phyloP scores from a whole-genome alignment of 1,140 invertebrate species.

The Zaprionus taronus region DNA sequence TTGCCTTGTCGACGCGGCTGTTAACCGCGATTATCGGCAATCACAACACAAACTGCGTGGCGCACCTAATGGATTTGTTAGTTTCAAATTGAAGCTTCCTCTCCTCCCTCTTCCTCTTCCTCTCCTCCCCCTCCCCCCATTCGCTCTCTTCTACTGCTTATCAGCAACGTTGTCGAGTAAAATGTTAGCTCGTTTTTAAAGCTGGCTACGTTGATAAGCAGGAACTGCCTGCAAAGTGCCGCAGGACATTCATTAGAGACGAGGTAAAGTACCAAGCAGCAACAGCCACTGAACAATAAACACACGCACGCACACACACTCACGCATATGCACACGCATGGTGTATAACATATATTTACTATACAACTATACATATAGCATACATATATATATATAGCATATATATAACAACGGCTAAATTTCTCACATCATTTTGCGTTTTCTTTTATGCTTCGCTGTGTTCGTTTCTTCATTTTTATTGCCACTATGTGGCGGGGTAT shows the following conservation, averaged over 20 bases:
- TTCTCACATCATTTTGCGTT: conserved; percentile 64
- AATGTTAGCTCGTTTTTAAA: conserved; percentile 12
- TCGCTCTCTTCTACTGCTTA: neutral
- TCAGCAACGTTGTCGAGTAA: conserved; percentile 12
- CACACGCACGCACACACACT: conserved; percentile 3
- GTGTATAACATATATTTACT: conserved; percentile 1
- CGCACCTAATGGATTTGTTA: conserved; percentile 36
- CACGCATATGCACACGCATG: neutral
- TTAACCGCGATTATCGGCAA: conserved; percentile 40
- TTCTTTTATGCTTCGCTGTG: conserved; percentile 40
- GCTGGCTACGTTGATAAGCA: conserved; percentile 33
- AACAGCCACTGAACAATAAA: conserved; percentile 16
- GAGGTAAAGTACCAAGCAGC: neutral
- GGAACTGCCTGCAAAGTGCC: conserved; percentile 27
- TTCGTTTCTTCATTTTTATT: conserved; percentile 16
- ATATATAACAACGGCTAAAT: conserved; percentile 33
- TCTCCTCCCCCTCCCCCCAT: neutral
- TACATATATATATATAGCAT: neutral
- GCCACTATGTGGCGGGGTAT: conserved; percentile 5
- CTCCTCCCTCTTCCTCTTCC: neutral
- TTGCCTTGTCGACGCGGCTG: conserved; percentile 2
- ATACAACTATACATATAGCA: conserved; percentile 12
- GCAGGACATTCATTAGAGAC: conserved; percentile 41
- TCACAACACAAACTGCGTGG: conserved; percentile 13
- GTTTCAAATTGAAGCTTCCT: neutral